Evolutionary conservation across 2,113 vertebrate genomes (phyloP), one percentile per base, ranked within the genome.

Genomic region (Hippocampus mohnikei): DNA sequence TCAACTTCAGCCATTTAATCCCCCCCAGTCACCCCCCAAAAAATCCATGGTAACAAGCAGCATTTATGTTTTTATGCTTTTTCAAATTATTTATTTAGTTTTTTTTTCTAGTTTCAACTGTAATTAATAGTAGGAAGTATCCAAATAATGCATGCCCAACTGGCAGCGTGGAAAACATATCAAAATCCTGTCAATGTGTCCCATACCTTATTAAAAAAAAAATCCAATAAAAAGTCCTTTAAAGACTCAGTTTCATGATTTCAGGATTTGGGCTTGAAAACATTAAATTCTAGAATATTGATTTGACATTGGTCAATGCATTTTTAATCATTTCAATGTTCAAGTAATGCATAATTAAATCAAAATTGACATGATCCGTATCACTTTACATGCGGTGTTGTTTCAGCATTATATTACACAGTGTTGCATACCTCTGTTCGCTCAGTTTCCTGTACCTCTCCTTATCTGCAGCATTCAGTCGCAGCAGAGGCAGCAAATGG

Each of bases 381-480:
- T 44, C 62, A 8, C 23, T 8, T 65, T 27, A 9, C 41, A 41
- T 42, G 11, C 3, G 37, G 41, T 40, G 65, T 41, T 29, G 12
- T 25, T 62, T 56, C 8, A 65, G 42, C 23, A 37, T 41, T 23
- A 9, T 27, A 62, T 44, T 3, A 13, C 23, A 18, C 42, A 37
- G 27, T n/a, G 10, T 23, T 5, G 2, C 8, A 40, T 89, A 98
- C 97, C 96, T 97, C 92, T 99, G 97, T 75, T 98, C 97, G 0
- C 94, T 96, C 79, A 99, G 96, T 50, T 96, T 94, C 56, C 94
- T 91, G 87, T 96, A 98, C 76, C 97, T 98, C 87, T 99, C 97
- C 70, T 93, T 92, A 81, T 99, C 97, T 0, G 96, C 94, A 0
- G 83, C 94, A 82, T 97, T 99, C 74, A 98, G 84, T 77, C 95